A percentile compares a stretch with the other conserved stretches of the same genome.
phyloP scores from a whole-genome alignment of 1,140 invertebrate species.

The Carposina sasakii region DNA sequence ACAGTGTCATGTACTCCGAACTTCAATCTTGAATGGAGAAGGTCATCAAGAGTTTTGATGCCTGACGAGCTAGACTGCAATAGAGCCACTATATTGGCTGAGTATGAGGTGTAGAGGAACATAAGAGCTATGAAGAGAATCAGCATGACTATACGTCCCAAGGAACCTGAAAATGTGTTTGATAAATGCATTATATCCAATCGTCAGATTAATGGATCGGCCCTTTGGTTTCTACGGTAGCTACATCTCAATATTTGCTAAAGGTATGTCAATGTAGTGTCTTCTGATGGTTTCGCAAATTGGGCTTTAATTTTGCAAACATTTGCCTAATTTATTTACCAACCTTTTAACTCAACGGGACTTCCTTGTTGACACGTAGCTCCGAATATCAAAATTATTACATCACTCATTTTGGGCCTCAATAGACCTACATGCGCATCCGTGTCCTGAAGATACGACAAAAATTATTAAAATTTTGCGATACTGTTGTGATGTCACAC shows the following conservation, averaged over 20 bases:
- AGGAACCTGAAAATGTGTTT: slow-evolving; percentile 36
- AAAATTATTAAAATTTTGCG: too few relatives aligned
- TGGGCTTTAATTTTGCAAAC: too few relatives aligned
- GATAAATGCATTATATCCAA: not conserved
- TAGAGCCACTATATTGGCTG: slow-evolving; percentile 78
- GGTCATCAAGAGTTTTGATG: slow-evolving; percentile 73
- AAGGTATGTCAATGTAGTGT: too few relatives aligned
- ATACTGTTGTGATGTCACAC: too few relatives aligned
- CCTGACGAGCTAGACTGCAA: slow-evolving; percentile 76
- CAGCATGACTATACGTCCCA: slow-evolving; percentile 71
- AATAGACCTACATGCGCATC: too few relatives aligned
- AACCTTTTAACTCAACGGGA: slow-evolving; percentile 65
- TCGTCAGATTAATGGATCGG: not conserved
- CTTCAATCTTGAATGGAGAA: slow-evolving; percentile 74
- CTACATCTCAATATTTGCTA: too few relatives aligned
- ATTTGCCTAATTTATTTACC: not conserved
- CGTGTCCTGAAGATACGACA: too few relatives aligned
- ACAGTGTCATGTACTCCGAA: slow-evolving; percentile 76
- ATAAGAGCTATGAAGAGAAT: slow-evolving; percentile 69
- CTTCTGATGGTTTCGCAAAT: too few relatives aligned
- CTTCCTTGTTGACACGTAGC: slow-evolving; percentile 73
- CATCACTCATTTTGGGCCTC: slow-evolving; percentile 51
- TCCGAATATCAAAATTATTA: slow-evolving; percentile 65
- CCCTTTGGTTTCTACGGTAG: not conserved
- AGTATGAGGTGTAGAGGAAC: slow-evolving; percentile 76